Conservation (phyloP, 1,140 invertebrate genomes). For the Ceratosolen solmsi region DNA sequence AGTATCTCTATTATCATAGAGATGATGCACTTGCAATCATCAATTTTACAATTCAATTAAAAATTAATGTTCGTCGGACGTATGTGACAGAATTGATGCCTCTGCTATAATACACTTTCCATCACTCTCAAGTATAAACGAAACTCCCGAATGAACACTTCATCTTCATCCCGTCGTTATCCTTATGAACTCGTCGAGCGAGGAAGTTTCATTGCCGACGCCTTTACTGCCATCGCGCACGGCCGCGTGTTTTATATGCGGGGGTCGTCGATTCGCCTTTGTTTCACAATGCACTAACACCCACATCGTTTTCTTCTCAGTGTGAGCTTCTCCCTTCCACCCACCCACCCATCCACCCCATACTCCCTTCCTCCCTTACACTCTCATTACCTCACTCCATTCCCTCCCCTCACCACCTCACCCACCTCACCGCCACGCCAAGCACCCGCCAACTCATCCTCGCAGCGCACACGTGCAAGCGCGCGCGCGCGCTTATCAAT, state of each 20-base stretch:
- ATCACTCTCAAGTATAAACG: neutral
- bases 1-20: no score
- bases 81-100: neutral
- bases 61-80: neutral
- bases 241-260: neutral
- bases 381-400: no score
- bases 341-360: no score
- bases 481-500: neutral
- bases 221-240: neutral
- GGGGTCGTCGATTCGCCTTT: neutral
- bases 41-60: neutral
- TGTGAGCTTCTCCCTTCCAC: no score
- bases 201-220: conserved; percentile 7
- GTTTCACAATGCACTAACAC: neutral
- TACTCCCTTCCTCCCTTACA: no score
- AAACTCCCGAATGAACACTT: conserved; percentile 16
- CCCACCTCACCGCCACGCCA: no score
- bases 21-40: neutral
- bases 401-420: no score
- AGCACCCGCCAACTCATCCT: no score
- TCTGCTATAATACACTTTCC: neutral
- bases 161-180: neutral
- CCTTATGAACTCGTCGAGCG: neutral
- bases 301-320: neutral
- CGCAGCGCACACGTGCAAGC: no score